Evolutionary conservation across 1,140 invertebrate species (phyloP).

Genomic region (Papilio xuthus): DNA sequence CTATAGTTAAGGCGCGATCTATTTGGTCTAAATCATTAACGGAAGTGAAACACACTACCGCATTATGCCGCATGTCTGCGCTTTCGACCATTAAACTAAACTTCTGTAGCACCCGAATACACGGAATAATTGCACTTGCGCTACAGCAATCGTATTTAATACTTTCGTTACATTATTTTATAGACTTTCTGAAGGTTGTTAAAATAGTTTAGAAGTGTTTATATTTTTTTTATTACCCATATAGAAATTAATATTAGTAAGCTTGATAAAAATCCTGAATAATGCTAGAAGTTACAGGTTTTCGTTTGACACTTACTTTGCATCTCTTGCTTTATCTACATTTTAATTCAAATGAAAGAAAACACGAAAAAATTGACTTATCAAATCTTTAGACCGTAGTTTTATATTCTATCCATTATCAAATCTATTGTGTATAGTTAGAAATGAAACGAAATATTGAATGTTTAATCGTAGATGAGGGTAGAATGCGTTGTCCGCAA

Average conservation of each 20-base stretch:
- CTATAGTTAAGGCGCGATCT: conserved; percentile 33
- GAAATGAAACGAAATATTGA: neutral
- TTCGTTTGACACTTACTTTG: neutral
- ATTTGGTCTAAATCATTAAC: conserved; percentile 30
- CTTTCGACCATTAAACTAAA: conserved; percentile 22
- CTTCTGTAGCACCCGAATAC: conserved; percentile 27
- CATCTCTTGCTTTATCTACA: too few relatives aligned
- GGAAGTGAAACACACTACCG: conserved; percentile 35
- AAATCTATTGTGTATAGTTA: too few relatives aligned
- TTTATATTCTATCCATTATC: too few relatives aligned
- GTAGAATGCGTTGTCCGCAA: conserved; percentile 18
- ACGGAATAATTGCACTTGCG: conserved; percentile 14
- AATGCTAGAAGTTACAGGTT: neutral
- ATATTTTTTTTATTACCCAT: too few relatives aligned
- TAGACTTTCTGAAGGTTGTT: too few relatives aligned
- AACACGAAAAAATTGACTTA: too few relatives aligned
- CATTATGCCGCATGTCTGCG: conserved; percentile 34
- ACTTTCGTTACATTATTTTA: neutral
- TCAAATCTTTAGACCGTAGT: too few relatives aligned
- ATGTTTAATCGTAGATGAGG: neutral
- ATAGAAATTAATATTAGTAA: too few relatives aligned
- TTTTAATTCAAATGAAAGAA: too few relatives aligned
- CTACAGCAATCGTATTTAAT: neutral
- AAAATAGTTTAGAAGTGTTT: too few relatives aligned
- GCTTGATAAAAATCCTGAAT: neutral